A percentile compares a stretch with the other conserved stretches of the same genome.
phyloP scores from a whole-genome alignment of 2,113 vertebrate species.

The Microcebus griseorufus region DNA sequence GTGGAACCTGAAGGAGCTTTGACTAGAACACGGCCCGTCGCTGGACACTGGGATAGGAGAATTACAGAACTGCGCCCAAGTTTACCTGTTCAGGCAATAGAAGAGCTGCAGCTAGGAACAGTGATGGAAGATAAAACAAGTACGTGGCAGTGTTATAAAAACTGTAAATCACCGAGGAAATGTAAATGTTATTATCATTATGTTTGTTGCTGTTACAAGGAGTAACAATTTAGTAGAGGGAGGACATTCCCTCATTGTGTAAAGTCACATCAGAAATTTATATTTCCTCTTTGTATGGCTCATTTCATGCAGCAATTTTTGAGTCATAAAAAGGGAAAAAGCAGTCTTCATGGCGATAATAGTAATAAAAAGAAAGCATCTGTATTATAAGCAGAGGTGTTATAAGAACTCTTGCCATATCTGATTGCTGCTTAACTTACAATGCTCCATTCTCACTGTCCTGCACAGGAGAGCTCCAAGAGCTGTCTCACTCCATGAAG shows the following conservation, averaged over 20 bases:
- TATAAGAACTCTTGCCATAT: background rate
- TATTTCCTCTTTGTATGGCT: background rate
- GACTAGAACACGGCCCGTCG: accelerated
- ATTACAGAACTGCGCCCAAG: too few relatives aligned
- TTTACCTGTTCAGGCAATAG: background rate
- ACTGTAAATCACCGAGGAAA: background rate
- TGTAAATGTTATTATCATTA: background rate
- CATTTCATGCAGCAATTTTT: background rate
- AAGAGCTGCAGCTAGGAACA: background rate
- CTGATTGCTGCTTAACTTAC: background rate
- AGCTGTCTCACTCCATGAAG: background rate
- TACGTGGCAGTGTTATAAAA: background rate
- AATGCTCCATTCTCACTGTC: accelerated
- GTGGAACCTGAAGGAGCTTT: accelerated
- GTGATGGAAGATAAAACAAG: background rate
- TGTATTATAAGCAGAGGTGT: background rate
- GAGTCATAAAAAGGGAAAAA: background rate
- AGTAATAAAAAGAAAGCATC: background rate
- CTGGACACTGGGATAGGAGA: background rate
- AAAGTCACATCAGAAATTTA: background rate
- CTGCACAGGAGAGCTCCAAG: background rate
- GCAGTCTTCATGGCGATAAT: background rate
- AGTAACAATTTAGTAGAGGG: background rate
- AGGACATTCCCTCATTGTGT: background rate
- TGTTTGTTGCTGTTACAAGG: background rate